Percentiles rank a stretch among this genome's conserved stretches.
Evolutionary conservation across 2,113 vertebrate species (phyloP).

Genomic region (Aegotheles bennettii): DNA sequence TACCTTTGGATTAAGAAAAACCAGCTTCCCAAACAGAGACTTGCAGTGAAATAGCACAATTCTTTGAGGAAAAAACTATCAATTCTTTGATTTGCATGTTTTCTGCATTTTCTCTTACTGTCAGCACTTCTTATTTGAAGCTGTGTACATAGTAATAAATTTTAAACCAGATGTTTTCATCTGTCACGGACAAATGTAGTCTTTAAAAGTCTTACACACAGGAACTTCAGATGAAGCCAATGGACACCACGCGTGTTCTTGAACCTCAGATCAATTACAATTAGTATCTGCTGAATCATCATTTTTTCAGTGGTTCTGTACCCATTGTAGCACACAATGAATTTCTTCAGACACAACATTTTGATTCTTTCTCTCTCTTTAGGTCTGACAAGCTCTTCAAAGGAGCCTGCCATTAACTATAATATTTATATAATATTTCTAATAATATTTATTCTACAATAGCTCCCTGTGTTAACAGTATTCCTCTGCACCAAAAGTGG

Average conservation of each 20-base stretch:
- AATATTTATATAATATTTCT: conserved; percentile 21
- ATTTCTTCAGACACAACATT: background rate
- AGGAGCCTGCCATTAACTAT: background rate
- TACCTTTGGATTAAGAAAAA: background rate
- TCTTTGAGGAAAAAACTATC: background rate
- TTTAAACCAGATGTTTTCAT: conserved; percentile 50
- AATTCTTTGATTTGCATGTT: background rate
- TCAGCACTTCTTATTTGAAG: conserved; percentile 12
- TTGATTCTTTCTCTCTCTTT: background rate
- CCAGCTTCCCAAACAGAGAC: background rate
- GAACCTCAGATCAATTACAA: background rate
- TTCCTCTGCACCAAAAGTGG: background rate
- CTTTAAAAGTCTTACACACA: background rate
- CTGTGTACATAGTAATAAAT: background rate
- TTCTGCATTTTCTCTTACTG: background rate
- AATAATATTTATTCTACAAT: background rate
- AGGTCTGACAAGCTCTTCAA: background rate
- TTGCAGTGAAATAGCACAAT: background rate
- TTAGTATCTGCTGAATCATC: background rate
- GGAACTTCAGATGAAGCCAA: background rate
- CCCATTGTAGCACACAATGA: background rate
- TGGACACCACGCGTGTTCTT: background rate
- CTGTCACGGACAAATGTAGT: background rate
- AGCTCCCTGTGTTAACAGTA: conserved; percentile 17
- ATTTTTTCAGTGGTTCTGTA: background rate